Conservation (phyloP, 2,888 invertebrate species). For the Drosophila formosana region DNA sequence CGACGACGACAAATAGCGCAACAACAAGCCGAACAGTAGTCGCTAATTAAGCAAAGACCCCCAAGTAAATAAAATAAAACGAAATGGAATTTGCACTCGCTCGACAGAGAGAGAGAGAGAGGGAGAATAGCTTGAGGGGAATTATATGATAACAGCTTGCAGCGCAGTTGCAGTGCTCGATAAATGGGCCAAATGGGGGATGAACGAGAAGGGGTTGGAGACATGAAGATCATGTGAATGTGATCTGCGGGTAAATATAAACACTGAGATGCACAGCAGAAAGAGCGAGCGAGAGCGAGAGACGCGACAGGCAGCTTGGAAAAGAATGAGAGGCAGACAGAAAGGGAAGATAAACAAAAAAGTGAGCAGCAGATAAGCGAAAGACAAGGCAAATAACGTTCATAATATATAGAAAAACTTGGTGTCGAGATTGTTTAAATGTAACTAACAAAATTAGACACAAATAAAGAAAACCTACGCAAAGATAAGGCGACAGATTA, state of each 20-base stretch:
- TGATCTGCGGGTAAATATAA: constrained; percentile 1
- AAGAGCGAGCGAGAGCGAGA: no score
- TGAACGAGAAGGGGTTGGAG: not conserved
- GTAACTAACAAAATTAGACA: no score
- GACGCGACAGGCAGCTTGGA: not conserved
- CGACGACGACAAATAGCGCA: not conserved
- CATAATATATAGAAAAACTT: no score
- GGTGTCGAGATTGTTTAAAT: no score
- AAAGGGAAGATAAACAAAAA: not conserved
- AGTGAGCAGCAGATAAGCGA: not conserved
- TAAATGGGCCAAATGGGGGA: not conserved
- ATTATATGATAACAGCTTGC: constrained; percentile 9
- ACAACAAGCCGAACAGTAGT: constrained; percentile 33
- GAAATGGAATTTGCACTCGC: constrained; percentile 61
- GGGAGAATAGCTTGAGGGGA: not conserved
- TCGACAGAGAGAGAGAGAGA: constrained; percentile 8
- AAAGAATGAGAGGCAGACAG: not conserved
- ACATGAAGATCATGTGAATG: not conserved
- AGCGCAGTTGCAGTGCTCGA: constrained; percentile 1
- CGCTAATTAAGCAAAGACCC: constrained; percentile 70
- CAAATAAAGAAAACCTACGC: no score
- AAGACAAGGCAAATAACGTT: not conserved
- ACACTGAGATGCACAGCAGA: not conserved
- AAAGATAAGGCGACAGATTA: no score
- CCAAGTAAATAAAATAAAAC: constrained; percentile 67